These are phyloP conservation scores for Sciurus niger DNA, from an alignment of 2,113 vertebrate genomes.

Conservation along the genomic window DNA sequence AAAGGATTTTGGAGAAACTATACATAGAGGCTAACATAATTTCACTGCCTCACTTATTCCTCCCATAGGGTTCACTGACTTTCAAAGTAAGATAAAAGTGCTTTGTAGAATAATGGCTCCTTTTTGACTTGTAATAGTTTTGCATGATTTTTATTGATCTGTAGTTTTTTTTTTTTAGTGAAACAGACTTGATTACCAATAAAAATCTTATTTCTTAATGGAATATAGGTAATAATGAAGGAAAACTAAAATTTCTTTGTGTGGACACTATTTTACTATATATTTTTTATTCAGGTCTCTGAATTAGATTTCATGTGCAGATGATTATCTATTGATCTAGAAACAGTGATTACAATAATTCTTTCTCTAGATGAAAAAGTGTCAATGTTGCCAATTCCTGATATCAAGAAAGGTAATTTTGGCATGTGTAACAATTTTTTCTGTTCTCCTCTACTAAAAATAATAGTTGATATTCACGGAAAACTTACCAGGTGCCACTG, in stretches of 20 bases:
- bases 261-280: not conserved
- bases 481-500: too few relatives aligned
- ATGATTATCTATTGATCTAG: not conserved
- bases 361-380: not conserved
- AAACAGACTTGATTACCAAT: not conserved
- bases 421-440: too few relatives aligned
- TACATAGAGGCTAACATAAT: not conserved
- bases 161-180: not conserved
- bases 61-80: not conserved
- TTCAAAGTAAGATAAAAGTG: not conserved
- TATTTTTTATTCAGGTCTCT: not conserved
- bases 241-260: slow-evolving; percentile 1
- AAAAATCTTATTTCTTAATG: not conserved
- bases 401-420: not conserved
- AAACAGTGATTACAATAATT: not conserved
- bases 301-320: not conserved
- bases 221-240: not conserved
- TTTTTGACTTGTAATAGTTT: slow-evolving; percentile 28
- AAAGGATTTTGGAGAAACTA: not conserved
- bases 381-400: not conserved
- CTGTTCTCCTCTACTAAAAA: too few relatives aligned
- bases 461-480: too few relatives aligned
- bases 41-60: not conserved
- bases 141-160: not conserved
- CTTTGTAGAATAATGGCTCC: not conserved